Base-by-base conservation (phyloP, 2,888 invertebrate species). In the Apomyelois bistriatella region DNA sequence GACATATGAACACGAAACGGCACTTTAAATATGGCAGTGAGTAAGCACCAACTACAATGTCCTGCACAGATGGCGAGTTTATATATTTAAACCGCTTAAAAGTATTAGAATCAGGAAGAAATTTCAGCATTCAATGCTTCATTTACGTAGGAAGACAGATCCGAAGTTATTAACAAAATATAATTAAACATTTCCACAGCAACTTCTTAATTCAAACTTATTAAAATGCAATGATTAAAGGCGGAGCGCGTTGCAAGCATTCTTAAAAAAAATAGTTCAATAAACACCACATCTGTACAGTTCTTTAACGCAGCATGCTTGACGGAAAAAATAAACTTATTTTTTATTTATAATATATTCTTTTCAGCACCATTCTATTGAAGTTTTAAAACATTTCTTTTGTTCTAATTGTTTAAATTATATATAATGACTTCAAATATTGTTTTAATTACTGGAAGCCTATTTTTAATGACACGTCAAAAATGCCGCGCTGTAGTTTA, bases 1-100 rank as follows among this genome's bases (percentile, higher is more conserved):
- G 16, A 32, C 15, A 16, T 6, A 37, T 50, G 49, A 50, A 50
- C 49, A 50, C 49, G 40, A 50, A 30, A 40, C 49, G 49, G 48
- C 38, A 48, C 38, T 50, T 17, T 32, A 32, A 9, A 12, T 50
- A 40, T 50, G 49, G 49, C 49, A 50, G 49, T 50, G 49, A 6
- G 40, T 32, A 15, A 50, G 49, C 49, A 50, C 49, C 40, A 46
- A 46, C 16, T 46, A 46, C 32, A 37, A 3, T 46, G 12, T 5
- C 16, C 10, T 16, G 16, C 46, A 46, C 35, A 32, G 15, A 46
- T 32, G 46, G 6, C 15, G 10, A 6, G 7, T 10, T 32, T 32
- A 7, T 9, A 6, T 1, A 7, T 9, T 32, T 32, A 6, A 4
- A 7, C 10, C 10, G 32, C 7, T 4, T 13, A 22, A 22, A 22